Evolutionary conservation across 2,113 vertebrate species (phyloP), one percentile per base, ranked within the genome.

Genomic region (Phycodurus eques): DNA sequence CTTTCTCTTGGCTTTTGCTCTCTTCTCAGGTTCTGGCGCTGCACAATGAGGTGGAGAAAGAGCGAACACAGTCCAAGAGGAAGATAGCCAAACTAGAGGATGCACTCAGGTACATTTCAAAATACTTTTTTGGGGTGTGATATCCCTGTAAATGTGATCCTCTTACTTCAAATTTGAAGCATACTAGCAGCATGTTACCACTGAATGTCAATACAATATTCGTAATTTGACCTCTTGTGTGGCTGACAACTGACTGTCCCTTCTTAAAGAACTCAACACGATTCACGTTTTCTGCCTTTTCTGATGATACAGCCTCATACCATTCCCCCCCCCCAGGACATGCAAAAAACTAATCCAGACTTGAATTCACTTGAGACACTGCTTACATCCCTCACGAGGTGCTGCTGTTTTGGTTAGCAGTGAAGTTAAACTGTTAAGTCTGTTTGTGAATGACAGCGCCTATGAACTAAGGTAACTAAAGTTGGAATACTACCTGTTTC

Each of bases 81-180:
- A 92, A 86, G 81, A 88, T 85, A 4, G 72, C 72, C 67, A 90
- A 82, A 72, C 86, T 93, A 12, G 91, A 93, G 70, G 92, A 92
- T 44, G 65, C 82, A 43, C 82, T 93, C 81, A 93, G 92, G 93
- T 94, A 88, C 62, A 57, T 46, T 61, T 15, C 20, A 20, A 74
- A 51, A 72, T 20, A 35, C 9, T 19, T 1, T 39, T 53, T 39
- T 8, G 5, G 19, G 56, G 27, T 1, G 20, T 33, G 43, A 63
- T 8, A 63, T 39, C 17, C 17, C 27, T 27, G 27, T 27, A 27
- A 27, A 27, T 49, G 47, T 15, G 47, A 49, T 49, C 47, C 13
- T 17, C 15, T 59, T 27, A 22, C 56, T 59, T 59, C 1, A 27
- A 13, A 60, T 19, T 53, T 53, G 15, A 47, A 19, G 9, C 54